Evolutionary conservation across 2,113 vertebrate genomes (phyloP), one percentile per base, ranked within the genome.

Genomic region (Talpa occidentalis): DNA sequence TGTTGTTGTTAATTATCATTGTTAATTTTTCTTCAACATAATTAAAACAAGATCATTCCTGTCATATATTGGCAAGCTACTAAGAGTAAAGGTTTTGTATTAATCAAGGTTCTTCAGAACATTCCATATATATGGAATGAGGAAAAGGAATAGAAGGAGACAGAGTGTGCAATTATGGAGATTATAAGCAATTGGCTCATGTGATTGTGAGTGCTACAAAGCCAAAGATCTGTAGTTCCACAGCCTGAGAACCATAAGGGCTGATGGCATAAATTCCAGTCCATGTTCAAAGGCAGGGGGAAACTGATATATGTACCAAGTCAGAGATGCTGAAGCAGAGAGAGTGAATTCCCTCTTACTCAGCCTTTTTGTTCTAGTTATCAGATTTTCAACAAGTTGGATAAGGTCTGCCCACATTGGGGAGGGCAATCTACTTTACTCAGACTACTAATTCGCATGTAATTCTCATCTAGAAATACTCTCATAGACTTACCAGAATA

Each of bases 21-120:
- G 26, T 67, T 93, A 69, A 32, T 59, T 78, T 94, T 91, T 96
- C 30, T 82, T 79, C 6, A 85, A n/a, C 67, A 49, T 30, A 14
- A 35, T 83, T 84, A 78, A 94, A 77, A 73, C n/a, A 80, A 92
- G 44, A 52, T 37, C 86, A 40, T 42, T 85, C 28, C 77, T 62
- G 44, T 64, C 64, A 90, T 54, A 73, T 54, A 60, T 77, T 91
- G 35, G n/a, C 60, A 88, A 93, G 60, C 21, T 91, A 35, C 22
- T 81, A 94, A 89, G 42, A 76, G 22, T 88, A 72, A 47, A 93
- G n/a, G 30, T 81, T 69, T 82, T 54, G 12, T 88, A 35, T 74
- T 64, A 49, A 9, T 67, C 26, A 30, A 70, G 17, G 56, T 93
- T 82, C 59, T 82, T 66, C 69, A 76, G 32, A 67, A 28, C n/a